Percentiles rank a stretch among this genome's conserved stretches.
These are phyloP conservation scores for Parauchenoglanis punctatus DNA, from an alignment of 2,797 vertebrate genomes.

Conservation along the genomic window DNA sequence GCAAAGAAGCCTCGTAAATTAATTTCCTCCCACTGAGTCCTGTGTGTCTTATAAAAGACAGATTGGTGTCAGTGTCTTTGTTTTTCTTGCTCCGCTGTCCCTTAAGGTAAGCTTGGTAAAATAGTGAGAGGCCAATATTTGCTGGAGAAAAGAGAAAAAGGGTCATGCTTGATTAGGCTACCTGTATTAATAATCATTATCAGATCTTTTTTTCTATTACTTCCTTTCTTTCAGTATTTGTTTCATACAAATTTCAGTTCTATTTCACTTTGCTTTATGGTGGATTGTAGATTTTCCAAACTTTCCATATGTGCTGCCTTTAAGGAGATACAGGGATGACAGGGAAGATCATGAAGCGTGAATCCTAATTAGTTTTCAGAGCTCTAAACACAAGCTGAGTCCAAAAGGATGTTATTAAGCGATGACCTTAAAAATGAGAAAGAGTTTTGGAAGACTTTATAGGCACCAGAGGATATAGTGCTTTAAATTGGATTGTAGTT, in stretches of 20 bases:
- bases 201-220: neutral
- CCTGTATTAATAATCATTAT: neutral
- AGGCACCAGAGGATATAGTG: neutral
- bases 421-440: conserved; percentile 18
- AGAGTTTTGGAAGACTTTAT: conserved; percentile 16
- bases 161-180: neutral
- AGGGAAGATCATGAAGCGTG: conserved; percentile 16
- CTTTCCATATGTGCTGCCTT: neutral
- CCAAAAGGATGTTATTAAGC: conserved; percentile 22
- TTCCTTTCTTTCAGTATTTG: neutral
- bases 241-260: neutral
- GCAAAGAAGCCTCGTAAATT: conserved; percentile 38
- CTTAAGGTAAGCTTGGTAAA: neutral
- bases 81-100: neutral
- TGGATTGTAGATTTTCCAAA: conserved; percentile 15
- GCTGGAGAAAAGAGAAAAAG: neutral
- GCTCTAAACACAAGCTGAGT: conserved; percentile 25
- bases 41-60: conserved; percentile 25
- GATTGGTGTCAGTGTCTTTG: conserved; percentile 29
- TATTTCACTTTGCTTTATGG: neutral
- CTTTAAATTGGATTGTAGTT: conserved; percentile 31
- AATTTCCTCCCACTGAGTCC: conserved; percentile 42
- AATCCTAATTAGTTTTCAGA: conserved; percentile 43
- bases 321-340: neutral
- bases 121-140: neutral